Conservation (phyloP, 2,113 vertebrate genomes). For the Lanius ludovicianus region DNA sequence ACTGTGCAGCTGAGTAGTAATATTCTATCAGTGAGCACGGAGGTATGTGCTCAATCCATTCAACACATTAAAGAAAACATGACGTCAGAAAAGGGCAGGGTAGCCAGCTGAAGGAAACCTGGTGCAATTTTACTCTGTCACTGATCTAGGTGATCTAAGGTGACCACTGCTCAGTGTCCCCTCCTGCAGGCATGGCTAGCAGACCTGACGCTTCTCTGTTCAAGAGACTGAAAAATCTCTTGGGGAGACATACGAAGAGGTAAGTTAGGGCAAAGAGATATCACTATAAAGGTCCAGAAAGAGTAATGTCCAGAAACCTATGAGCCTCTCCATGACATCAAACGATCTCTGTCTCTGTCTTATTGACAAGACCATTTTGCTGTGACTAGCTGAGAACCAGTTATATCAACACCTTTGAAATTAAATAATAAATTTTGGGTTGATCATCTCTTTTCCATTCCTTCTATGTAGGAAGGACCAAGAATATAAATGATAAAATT, state of each 20-base stretch:
- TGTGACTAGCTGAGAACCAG: not conserved
- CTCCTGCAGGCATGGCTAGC: not conserved
- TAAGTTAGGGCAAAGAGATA: not conserved
- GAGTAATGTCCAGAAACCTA: not conserved
- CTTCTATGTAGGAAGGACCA: not conserved
- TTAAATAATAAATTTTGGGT: not conserved
- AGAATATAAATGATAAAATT: not conserved
- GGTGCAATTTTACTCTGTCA: not conserved
- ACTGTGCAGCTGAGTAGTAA: not conserved
- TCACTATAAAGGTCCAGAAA: not conserved
- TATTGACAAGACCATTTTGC: not conserved
- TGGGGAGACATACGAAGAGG: not conserved
- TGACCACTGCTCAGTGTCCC: not conserved
- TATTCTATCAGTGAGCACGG: accelerated
- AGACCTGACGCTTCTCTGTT: not conserved
- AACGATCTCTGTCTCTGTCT: not conserved
- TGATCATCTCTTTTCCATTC: not conserved
- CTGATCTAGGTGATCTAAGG: not conserved
- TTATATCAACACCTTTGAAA: not conserved
- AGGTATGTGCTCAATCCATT: not conserved
- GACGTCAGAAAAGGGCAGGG: not conserved
- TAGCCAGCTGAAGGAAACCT: not conserved
- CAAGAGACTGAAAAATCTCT: not conserved
- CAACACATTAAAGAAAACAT: not conserved
- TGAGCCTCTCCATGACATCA: not conserved